Evolutionary conservation across 1,140 invertebrate species (phyloP).

Genomic region (Cotesia typhae): DNA sequence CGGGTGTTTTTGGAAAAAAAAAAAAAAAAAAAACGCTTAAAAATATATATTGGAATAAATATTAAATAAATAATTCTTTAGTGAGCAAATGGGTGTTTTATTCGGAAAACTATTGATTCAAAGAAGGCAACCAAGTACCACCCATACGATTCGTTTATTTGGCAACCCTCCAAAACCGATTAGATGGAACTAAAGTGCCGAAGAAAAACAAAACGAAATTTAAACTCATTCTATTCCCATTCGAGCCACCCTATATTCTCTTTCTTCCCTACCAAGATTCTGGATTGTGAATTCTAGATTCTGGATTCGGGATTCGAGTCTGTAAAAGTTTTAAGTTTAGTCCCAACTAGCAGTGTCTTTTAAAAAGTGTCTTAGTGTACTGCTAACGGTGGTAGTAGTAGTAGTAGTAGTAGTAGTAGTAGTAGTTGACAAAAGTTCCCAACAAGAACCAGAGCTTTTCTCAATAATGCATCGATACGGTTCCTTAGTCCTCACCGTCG

Average conservation of each 20-base stretch:
- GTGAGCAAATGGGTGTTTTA: too few relatives aligned
- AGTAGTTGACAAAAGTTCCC: too few relatives aligned
- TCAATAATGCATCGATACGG: constrained; percentile 13
- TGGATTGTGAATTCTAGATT: not conserved
- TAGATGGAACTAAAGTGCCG: constrained; percentile 16
- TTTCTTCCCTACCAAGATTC: too few relatives aligned
- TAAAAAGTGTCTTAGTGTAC: not conserved
- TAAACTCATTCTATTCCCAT: not conserved
- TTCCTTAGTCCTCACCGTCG: too few relatives aligned
- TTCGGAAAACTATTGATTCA: constrained; percentile 3
- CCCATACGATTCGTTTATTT: constrained; percentile 20
- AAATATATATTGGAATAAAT: too few relatives aligned
- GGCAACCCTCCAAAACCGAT: constrained; percentile 18
- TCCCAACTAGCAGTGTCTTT: constrained; percentile 6
- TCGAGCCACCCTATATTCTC: not conserved
- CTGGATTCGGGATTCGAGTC: not conserved
- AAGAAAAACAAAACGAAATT: constrained; percentile 19
- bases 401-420: too few relatives aligned
- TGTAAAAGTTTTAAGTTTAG: constrained; percentile 2
- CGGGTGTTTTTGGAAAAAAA: too few relatives aligned
- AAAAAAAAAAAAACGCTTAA: too few relatives aligned
- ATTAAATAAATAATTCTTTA: too few relatives aligned
- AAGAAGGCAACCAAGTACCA: not conserved
- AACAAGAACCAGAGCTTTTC: not conserved
- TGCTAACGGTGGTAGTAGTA: not conserved